Conservation (phyloP, 2,888 invertebrate species). For the Proisotoma minuta region DNA sequence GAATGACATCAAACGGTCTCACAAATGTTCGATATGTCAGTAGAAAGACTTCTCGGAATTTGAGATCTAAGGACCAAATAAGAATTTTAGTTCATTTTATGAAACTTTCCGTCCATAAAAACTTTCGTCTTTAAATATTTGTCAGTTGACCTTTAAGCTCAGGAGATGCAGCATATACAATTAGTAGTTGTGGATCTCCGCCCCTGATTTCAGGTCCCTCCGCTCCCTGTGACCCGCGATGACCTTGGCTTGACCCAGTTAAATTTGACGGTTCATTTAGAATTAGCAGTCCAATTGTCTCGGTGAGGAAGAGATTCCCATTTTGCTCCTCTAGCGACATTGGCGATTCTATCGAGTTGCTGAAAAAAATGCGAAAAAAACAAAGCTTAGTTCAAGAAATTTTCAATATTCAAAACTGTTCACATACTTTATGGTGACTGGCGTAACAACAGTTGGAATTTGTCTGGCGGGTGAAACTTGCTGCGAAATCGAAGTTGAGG, state of each 20-base stretch:
- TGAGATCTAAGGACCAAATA: constrained; percentile 72
- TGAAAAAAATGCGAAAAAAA: background rate
- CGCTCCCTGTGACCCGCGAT: constrained; percentile 1
- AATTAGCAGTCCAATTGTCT: constrained; percentile 37
- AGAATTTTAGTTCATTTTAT: background rate
- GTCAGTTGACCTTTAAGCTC: constrained; percentile 67
- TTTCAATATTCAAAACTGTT: background rate
- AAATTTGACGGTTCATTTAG: constrained; percentile 23
- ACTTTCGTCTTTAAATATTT: background rate
- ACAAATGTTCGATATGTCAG: constrained; percentile 96
- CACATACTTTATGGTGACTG: background rate
- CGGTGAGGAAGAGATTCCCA: constrained; percentile 37
- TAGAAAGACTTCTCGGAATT: constrained; percentile 96
- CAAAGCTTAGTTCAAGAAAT: background rate
- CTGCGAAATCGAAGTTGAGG: no score
- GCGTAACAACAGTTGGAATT: background rate
- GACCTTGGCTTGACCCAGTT: no score
- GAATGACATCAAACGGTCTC: constrained; percentile 75
- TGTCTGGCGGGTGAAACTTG: background rate
- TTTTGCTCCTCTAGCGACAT: constrained; percentile 33
- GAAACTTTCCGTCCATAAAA: background rate
- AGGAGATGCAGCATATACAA: constrained; percentile 92
- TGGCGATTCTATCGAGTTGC: constrained; percentile 24
- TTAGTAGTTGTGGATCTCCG: constrained; percentile 86
- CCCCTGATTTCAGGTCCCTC: constrained; percentile 83